Conservation (phyloP, 2,113 vertebrate genomes). For the Eudyptes chrysolophus region DNA sequence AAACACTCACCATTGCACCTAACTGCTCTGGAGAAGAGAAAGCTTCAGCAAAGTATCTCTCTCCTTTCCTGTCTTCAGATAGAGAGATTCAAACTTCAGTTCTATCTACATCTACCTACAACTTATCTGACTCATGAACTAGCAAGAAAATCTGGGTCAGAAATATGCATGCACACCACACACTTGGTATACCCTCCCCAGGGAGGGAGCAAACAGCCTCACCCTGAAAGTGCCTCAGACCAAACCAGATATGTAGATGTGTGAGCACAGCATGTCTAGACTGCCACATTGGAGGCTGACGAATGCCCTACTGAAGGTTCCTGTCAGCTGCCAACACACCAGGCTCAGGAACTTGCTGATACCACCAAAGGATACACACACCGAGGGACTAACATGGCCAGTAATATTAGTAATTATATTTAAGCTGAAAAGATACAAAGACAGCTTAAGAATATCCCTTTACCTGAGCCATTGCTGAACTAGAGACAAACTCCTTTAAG, state of each 20-base stretch:
- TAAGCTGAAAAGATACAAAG: neutral
- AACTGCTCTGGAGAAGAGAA: neutral
- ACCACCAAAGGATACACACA: neutral
- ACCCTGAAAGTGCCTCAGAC: neutral
- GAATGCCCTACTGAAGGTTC: neutral
- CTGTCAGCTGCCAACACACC: neutral
- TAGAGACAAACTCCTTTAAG: neutral
- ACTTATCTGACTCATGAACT: neutral
- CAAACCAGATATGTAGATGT: neutral
- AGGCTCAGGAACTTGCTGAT: neutral
- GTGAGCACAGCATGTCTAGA: neutral
- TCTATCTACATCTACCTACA: neutral
- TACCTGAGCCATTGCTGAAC: neutral
- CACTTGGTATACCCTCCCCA: neutral
- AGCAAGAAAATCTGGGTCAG: neutral
- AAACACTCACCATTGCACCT: neutral
- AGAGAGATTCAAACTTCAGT: neutral
- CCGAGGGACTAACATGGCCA: neutral
- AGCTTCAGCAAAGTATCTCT: neutral
- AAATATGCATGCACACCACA: neutral
- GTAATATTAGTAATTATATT: neutral
- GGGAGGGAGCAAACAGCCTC: neutral
- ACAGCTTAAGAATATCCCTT: neutral
- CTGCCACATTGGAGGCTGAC: neutral
- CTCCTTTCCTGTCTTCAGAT: neutral